Percentiles rank a stretch among this genome's conserved stretches.
Evolutionary conservation across 2,888 invertebrate species (phyloP).

Genomic region (Dynastes maya): DNA sequence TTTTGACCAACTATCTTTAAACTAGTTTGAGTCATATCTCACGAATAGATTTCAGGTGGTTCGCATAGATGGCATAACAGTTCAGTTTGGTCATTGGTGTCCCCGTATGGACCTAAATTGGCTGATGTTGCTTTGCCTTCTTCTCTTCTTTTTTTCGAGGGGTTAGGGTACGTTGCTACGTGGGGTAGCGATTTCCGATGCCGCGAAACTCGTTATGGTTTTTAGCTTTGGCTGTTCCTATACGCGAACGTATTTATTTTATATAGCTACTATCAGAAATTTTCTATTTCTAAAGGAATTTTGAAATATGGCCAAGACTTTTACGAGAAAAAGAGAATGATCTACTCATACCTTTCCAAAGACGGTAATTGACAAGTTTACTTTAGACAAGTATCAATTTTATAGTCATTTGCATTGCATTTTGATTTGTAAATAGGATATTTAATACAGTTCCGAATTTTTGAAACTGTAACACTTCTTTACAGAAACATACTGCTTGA

Average conservation of each 20-base stretch:
- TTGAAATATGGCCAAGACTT: neutral
- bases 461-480: neutral
- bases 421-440: too few relatives aligned
- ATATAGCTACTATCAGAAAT: neutral
- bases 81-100: too few relatives aligned
- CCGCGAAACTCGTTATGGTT: slow-evolving; percentile 39
- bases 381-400: neutral
- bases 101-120: too few relatives aligned
- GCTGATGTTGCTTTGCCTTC: slow-evolving; percentile 33
- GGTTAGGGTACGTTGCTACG: neutral
- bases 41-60: too few relatives aligned
- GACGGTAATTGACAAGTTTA: neutral
- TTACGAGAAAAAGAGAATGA: neutral
- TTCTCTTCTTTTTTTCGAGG: neutral
- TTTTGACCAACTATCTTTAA: too few relatives aligned
- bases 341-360: neutral
- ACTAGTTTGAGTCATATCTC: too few relatives aligned
- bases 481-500: too few relatives aligned
- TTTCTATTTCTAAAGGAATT: too few relatives aligned
- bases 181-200: neutral
- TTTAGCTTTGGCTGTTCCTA: slow-evolving; percentile 5
- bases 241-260: slow-evolving; percentile 28
- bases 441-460: too few relatives aligned
- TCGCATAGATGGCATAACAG: too few relatives aligned
- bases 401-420: neutral